Percentiles rank a stretch among this genome's conserved stretches.
Evolutionary conservation across 53 echinoderm and acorn worm genomes (phyloP).

Genomic region (Astropecten irregularis): DNA sequence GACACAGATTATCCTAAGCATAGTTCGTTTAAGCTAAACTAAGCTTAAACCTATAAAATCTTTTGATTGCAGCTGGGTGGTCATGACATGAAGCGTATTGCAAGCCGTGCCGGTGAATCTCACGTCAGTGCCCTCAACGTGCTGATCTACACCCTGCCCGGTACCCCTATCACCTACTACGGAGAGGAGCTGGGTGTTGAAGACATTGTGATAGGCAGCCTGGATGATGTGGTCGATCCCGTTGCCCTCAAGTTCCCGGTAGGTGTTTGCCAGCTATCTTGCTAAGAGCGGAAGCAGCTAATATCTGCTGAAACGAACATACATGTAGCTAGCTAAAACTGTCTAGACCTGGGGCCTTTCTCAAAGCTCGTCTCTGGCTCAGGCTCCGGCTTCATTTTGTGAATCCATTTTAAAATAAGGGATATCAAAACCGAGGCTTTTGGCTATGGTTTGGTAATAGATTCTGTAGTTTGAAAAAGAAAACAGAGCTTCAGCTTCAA

Average conservation of each 20-base stretch:
- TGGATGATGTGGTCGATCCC: slow-evolving; percentile 8
- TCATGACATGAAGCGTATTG: slow-evolving; percentile 67
- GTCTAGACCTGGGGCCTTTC: no score
- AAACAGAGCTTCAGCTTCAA: no score
- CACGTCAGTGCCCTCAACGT: slow-evolving; percentile 65
- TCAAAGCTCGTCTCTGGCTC: no score
- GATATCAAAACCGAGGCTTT: no score
- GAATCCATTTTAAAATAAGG: no score
- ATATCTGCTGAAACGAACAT: background rate
- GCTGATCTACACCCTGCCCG: slow-evolving; percentile 81
- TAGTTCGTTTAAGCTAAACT: no score
- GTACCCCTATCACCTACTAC: slow-evolving; percentile 83
- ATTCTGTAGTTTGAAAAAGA: no score
- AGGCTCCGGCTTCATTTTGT: no score
- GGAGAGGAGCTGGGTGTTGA: slow-evolving; percentile 85
- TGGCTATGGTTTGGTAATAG: no score
- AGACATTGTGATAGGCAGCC: background rate
- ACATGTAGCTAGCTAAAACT: no score
- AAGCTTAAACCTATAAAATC: no score
- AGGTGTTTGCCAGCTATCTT: background rate
- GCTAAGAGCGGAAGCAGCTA: background rate
- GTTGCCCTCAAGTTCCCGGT: background rate
- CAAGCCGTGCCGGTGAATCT: slow-evolving; percentile 59
- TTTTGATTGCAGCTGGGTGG: slow-evolving; percentile 21
- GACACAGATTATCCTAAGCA: no score